Evolutionary conservation across 2,888 invertebrate species (phyloP).

Genomic region (Eupelmus urozonus): DNA sequence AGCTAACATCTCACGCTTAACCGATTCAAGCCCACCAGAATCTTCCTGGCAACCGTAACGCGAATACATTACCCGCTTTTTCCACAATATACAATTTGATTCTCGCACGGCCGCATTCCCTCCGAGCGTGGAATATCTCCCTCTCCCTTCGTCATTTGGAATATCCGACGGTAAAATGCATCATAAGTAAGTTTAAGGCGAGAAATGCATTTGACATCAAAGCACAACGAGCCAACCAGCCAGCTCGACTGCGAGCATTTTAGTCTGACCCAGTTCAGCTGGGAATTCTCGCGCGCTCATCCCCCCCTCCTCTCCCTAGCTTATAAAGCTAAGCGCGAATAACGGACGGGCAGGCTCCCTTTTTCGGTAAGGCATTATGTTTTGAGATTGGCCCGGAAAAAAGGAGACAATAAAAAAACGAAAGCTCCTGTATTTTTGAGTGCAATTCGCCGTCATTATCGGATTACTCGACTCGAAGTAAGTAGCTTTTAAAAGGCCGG

Average conservation of each 20-base stretch:
- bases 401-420: not conserved
- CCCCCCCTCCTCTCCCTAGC: slow-evolving; percentile 39
- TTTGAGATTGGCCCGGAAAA: slow-evolving; percentile 21
- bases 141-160: slow-evolving; percentile 35
- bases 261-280: slow-evolving; percentile 63
- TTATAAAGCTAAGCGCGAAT: slow-evolving; percentile 46
- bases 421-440: not conserved
- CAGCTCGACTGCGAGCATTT: slow-evolving; percentile 61
- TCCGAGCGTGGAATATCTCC: slow-evolving; percentile 16
- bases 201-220: slow-evolving; percentile 66
- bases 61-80: too few relatives aligned
- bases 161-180: slow-evolving; percentile 42
- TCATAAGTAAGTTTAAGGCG: slow-evolving; percentile 61
- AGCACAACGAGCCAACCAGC: slow-evolving; percentile 40
- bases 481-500: not conserved
- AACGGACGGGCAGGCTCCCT: slow-evolving; percentile 23
- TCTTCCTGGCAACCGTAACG: not conserved
- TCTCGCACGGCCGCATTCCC: not conserved
- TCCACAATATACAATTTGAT: not conserved
- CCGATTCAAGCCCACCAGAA: not conserved
- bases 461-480: not conserved
- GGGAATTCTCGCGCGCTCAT: slow-evolving; percentile 38
- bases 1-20: not conserved
- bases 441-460: slow-evolving; percentile 3
- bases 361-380: slow-evolving; percentile 13